Evolutionary conservation across 2,797 vertebrate species (phyloP), one percentile per base, ranked within the genome.

Genomic region (Lithobates pipiens): DNA sequence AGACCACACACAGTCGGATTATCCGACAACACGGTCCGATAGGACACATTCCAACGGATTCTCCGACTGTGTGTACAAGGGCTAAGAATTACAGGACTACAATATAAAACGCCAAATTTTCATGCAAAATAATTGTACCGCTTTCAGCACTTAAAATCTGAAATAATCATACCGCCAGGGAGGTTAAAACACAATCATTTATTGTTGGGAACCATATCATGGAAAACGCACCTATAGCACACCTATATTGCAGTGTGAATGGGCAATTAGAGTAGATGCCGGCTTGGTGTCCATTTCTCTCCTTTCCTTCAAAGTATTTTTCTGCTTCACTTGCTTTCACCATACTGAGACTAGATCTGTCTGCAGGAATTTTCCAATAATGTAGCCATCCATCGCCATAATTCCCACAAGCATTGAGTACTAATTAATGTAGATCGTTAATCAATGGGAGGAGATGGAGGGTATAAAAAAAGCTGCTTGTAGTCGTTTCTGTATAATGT

Each of bases 371-470:
- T 83, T 82, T 86, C 23, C 69, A 78, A 44, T 86, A 78, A 69
- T 86, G 73, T 80, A 42, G 81, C 81, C 81, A 83, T 84, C 86
- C 86, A 87, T 87, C 77, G 50, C 21, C 29, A 77, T 87, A 87
- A 87, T 71, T 75, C 54, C 34, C 29, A n/a, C 32, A 75, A 83
- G 76, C 86, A 84, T 80, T 39, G 69, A 87, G 63, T 84, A 83
- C 81, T 84, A 80, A 80, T 84, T 83, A 84, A 76, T 67, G 61
- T 76, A 69, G 61, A 68, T 50, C 13, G 70, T 79, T 79, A 68
- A 86, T 77, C 25, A 6, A 69, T 74, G 70, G 79, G 79, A 84
- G 68, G 32, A 42, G 18, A 23, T 34, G 6, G 57, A n/a, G 44
- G 65, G 34, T 42, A 3, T 71, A 61, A 63, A 5, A 25, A 27